Evolutionary conservation across 1,140 invertebrate genomes (phyloP).

Genomic region (Caenorhabditis latens): DNA sequence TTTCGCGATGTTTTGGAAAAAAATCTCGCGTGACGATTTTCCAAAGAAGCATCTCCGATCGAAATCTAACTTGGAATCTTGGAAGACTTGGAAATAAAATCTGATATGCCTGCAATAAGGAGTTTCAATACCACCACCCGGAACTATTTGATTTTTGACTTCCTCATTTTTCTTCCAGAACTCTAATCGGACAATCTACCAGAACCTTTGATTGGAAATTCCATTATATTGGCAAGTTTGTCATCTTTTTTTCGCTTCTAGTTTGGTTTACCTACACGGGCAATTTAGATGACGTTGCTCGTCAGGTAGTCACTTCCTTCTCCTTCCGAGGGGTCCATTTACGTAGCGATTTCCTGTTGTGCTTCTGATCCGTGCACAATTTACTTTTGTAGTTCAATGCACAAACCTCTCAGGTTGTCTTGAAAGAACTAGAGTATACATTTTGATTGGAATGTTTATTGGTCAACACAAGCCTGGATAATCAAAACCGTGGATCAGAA

Average conservation of each 20-base stretch:
- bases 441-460: too few relatives aligned
- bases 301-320: conserved; percentile 1
- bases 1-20: not conserved
- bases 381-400: conserved; percentile 37
- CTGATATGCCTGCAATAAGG: too few relatives aligned
- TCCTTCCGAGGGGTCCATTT: conserved; percentile 4
- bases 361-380: conserved; percentile 38
- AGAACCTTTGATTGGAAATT: too few relatives aligned
- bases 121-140: not conserved
- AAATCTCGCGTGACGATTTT: conserved; percentile 5
- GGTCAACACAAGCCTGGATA: too few relatives aligned
- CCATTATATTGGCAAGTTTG: not conserved
- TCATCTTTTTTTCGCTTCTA: not conserved
- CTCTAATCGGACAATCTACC: too few relatives aligned
- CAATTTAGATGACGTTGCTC: conserved; percentile 1
- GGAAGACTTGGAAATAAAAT: not conserved
- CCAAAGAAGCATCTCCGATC: not conserved
- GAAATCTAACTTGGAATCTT: not conserved
- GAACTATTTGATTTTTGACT: conserved; percentile 7
- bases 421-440: too few relatives aligned
- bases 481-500: too few relatives aligned
- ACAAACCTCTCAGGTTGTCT: not conserved
- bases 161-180: not conserved
- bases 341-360: conserved; percentile 47
- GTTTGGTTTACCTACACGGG: conserved; percentile 33